Evolutionary conservation across 2,888 invertebrate species (phyloP), one percentile per base, ranked within the genome.

Genomic region (Plutella xylostella): DNA sequence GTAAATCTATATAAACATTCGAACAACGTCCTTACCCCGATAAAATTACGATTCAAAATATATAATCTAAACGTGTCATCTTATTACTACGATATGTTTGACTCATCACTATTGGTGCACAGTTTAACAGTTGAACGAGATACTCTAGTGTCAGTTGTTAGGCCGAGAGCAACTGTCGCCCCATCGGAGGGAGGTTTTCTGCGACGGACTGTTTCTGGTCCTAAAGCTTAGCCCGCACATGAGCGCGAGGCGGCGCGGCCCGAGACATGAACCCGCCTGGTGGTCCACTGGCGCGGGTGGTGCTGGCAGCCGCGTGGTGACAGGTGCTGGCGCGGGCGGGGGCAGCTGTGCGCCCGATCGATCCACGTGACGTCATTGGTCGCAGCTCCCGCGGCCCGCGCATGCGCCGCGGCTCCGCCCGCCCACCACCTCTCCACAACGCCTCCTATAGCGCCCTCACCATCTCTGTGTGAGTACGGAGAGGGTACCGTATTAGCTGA

Each of bases 211-310:
- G 87, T 96, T 96, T 86, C 94, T 92, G 83, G 95, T 95, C 87
- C 91, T 94, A 91, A 94, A 94, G 86, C 91, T 93, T 91, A 94
- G 90, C 88, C 94, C 93, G 89, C 92, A 94, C 95, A 95, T 95
- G 92, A 90, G 91, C 90, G 85, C 85, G 79, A n/a, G 77, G 72
- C 69, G 61, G 48, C 51, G 61, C 58, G 50, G 60, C n/a, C 37
- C 28, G 42, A 17, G 52, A 56, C 15, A 46, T 50, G 47, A 45
- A 48, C 48, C 55, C 57, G 53, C 12, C 43, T 20, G 25, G 40
- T n/a, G 11, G 15, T 33, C 33, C 9, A 34, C 6, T 55, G 58
- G 56, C 53, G 53, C 55, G 51, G 50, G 42, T 51, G 20, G 48
- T 53, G 38, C 47, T 22, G 7, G 39, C 25, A 7, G 9, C 22